phyloP scores from a whole-genome alignment of 2,797 vertebrate species.

The Lagodon rhomboides region DNA sequence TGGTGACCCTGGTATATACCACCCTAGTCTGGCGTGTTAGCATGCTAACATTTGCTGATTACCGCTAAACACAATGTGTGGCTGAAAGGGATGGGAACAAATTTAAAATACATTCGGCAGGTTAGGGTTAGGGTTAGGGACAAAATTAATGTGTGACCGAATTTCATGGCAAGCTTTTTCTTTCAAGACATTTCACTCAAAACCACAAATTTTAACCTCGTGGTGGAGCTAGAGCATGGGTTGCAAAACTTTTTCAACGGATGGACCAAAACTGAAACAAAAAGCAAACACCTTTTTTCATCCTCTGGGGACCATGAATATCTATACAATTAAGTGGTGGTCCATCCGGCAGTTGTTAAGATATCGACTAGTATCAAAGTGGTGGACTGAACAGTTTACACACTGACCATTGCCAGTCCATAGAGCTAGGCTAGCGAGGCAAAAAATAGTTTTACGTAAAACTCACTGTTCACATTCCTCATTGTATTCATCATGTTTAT shows the following conservation, averaged over 20 bases:
- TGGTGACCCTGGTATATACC: too few relatives aligned
- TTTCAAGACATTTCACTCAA: background rate
- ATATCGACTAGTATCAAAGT: background rate
- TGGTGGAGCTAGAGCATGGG: background rate
- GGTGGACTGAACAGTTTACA: background rate
- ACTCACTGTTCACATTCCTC: background rate
- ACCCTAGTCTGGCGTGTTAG: too few relatives aligned
- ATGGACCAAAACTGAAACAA: too few relatives aligned
- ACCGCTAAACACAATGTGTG: background rate
- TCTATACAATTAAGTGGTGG: background rate
- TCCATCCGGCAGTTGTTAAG: background rate
- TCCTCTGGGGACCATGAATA: background rate
- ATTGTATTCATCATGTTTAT: background rate
- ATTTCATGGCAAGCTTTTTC: background rate
- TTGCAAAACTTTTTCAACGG: too few relatives aligned
- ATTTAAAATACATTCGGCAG: background rate
- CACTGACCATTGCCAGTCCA: background rate
- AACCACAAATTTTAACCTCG: background rate
- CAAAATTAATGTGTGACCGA: background rate
- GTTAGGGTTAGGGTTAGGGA: too few relatives aligned
- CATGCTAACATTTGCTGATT: background rate
- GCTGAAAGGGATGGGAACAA: background rate
- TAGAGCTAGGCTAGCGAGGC: background rate
- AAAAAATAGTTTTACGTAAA: constrained; percentile 10
- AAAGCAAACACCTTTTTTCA: background rate